phyloP scores from a whole-genome alignment of 1,140 invertebrate genomes.

The Drosophila lacteicornis region DNA sequence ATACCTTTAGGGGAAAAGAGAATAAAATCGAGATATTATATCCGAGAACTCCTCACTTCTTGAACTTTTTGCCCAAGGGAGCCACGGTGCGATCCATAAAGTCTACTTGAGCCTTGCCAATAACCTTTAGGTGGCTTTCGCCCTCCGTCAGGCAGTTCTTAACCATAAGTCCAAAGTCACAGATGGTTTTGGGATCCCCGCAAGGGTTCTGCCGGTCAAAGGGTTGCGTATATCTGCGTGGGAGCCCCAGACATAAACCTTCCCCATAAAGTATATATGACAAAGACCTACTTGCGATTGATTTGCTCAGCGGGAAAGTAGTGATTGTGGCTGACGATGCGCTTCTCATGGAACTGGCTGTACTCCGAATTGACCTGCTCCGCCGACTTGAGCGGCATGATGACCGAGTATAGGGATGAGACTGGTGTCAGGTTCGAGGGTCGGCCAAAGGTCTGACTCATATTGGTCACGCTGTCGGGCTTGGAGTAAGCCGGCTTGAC shows the following conservation, averaged over 20 bases:
- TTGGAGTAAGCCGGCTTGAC: constrained; percentile 50
- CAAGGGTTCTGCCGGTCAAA: constrained; percentile 37
- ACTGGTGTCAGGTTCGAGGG: background rate
- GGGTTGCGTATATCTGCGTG: constrained; percentile 52
- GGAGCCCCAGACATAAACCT: background rate
- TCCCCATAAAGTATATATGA: background rate
- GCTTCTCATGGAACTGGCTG: constrained; percentile 59
- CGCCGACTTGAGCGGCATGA: constrained; percentile 55
- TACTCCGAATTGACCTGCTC: constrained; percentile 67
- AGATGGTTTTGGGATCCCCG: constrained; percentile 14
- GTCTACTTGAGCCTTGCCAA: constrained; percentile 69
- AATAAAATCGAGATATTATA: background rate
- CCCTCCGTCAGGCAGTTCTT: constrained; percentile 58
- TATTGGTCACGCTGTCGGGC: constrained; percentile 64
- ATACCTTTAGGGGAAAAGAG: constrained; percentile 24
- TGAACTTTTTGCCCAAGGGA: constrained; percentile 50
- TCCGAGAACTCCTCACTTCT: constrained; percentile 21
- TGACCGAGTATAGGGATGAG: constrained; percentile 43
- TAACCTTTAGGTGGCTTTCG: constrained; percentile 45
- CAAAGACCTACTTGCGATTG: constrained; percentile 48
- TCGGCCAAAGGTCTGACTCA: constrained; percentile 59
- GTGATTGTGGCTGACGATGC: constrained; percentile 70
- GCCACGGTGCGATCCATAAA: constrained; percentile 63
- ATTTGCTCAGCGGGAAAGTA: constrained; percentile 74
- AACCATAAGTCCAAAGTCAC: constrained; percentile 47